Base-by-base conservation (phyloP, 1,140 invertebrate species). In the Coptotermes formosanus region DNA sequence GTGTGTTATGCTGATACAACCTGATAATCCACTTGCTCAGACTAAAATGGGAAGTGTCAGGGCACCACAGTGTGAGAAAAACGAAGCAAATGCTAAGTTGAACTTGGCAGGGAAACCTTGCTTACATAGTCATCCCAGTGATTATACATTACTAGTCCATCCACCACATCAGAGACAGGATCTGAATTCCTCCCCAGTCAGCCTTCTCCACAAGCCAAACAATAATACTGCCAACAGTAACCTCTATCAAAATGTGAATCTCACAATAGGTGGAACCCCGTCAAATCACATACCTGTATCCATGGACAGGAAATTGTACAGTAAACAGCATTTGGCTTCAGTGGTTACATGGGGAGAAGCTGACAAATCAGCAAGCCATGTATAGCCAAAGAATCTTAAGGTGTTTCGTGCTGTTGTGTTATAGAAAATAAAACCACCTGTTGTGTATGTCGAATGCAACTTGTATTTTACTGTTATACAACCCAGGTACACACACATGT, bases 211-310 rank as follows among this genome's bases (percentile, higher is more conserved):
- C 87, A 81, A 87, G n/a, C n/a, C 59, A 52, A 82, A 85, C 16
- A 82, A 83, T 64, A 75, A 75, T 25, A 75, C 64, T 7, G 55
- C 59, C 1, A 12, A 43, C 21, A 85, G 87, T 85, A 88, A 86
- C 81, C 38, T 87, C 11, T 88, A 87, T 69, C 86, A 82, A 4
- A 86, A 88, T 55, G 87, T 88, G 19, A 88, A 88, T 59, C 23
- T 88, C 0, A 86, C 86, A 23, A 23, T 38, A n/a, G 85, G 59
- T 6, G 45, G 45, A 32, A 81, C 55, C n/a, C 48, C n/a, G 2
- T n/a, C 38, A 11, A 25, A 48, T n/a, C 25, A n/a, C 64, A 25
- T 11, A 16, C 64, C 64, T 25, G 9, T 14, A 25, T 30, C 64
- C 64, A 16, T 8, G 8, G n/a, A 75, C 8, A 25, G 25, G 2